Percentiles rank a stretch among this genome's conserved stretches.
These are phyloP conservation scores for Chrysochloris asiatica DNA, from an alignment of 2,113 vertebrate species.

Conservation along the genomic window DNA sequence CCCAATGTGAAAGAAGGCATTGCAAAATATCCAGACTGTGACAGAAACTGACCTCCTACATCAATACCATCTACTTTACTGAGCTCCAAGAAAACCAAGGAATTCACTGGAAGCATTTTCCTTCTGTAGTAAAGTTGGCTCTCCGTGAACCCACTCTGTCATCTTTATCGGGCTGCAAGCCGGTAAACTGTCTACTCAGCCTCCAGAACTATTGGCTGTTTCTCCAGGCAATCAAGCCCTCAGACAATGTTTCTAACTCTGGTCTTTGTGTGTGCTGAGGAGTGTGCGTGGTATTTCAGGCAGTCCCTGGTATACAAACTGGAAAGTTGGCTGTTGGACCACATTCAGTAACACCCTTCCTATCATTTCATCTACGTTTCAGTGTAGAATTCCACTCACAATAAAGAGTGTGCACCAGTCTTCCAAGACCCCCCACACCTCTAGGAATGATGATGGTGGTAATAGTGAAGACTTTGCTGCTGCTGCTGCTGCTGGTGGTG, in stretches of 20 bases:
- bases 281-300: neutral
- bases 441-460: neutral
- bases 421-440: neutral
- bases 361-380: neutral
- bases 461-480: neutral
- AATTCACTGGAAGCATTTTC: conserved; percentile 34
- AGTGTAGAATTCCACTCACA: neutral
- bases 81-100: conserved; percentile 61
- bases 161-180: neutral
- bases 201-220: neutral
- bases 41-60: conserved; percentile 72
- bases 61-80: conserved; percentile 55
- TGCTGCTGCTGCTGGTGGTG: neutral
- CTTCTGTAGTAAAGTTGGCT: conserved; percentile 19
- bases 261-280: neutral
- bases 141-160: neutral
- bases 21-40: conserved; percentile 64
- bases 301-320: neutral
- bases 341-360: neutral
- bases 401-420: neutral
- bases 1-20: conserved; percentile 71
- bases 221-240: neutral
- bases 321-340: neutral
- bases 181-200: neutral
- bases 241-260: neutral